A percentile compares a stretch with the other conserved stretches of the same genome.
phyloP scores from a whole-genome alignment of 1,140 invertebrate genomes.

The Philopotamus ludificatus region DNA sequence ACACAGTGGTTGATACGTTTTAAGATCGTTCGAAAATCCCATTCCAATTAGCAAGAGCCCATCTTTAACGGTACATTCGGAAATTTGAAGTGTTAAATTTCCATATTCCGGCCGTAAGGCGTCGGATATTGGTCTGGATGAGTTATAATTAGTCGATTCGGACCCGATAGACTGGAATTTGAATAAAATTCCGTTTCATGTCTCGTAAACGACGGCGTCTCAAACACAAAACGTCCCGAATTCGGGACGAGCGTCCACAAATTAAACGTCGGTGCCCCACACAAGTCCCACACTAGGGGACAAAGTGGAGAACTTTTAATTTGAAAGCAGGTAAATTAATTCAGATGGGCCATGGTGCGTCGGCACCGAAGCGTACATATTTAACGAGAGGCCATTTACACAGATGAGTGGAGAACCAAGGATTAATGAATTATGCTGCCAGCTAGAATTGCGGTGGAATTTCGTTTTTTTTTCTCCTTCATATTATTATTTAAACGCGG shows the following conservation, averaged over 20 bases:
- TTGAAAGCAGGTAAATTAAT: conserved; percentile 24
- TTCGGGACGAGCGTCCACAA: too few relatives aligned
- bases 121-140: not conserved
- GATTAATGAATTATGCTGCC: conserved; percentile 26
- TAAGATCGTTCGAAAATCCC: too few relatives aligned
- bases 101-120: not conserved
- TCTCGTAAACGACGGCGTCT: too few relatives aligned
- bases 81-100: not conserved
- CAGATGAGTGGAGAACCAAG: conserved; percentile 19
- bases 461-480: too few relatives aligned
- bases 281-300: too few relatives aligned
- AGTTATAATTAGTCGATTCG: not conserved
- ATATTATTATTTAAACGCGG: too few relatives aligned
- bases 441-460: not conserved
- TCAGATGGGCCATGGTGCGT: not conserved
- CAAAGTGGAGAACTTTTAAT: conserved; percentile 24
- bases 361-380: conserved; percentile 24
- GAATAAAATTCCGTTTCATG: not conserved
- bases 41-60: too few relatives aligned
- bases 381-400: conserved; percentile 29
- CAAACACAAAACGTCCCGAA: too few relatives aligned
- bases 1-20: too few relatives aligned
- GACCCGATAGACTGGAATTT: not conserved
- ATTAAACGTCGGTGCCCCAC: too few relatives aligned
- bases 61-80: too few relatives aligned